Percentiles rank a stretch among this genome's conserved stretches.
Evolutionary conservation across 2,888 invertebrate genomes (phyloP).

Genomic region (Oegoconia quadripuncta): DNA sequence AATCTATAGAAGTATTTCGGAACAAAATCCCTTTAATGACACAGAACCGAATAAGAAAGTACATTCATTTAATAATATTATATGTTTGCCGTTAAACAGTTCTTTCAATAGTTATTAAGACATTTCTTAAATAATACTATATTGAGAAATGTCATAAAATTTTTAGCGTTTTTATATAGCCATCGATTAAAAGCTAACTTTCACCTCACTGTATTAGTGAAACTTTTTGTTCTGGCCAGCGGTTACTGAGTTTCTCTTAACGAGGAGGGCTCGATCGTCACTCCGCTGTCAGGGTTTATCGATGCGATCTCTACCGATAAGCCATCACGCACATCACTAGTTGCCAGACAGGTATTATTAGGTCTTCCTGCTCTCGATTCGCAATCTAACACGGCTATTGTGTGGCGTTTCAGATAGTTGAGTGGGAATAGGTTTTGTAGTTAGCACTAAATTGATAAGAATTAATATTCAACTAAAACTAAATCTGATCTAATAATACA

Average conservation of each 20-base stretch:
- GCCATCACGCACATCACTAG: constrained; percentile 47
- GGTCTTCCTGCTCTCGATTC: constrained; percentile 72
- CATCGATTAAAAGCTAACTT: constrained; percentile 2
- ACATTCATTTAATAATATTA: neutral
- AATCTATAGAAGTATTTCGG: too few species aligned
- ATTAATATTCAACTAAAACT: too few species aligned
- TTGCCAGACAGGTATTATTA: constrained; percentile 69
- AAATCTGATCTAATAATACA: too few species aligned
- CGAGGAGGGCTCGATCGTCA: constrained; percentile 33
- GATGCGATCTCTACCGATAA: constrained; percentile 36
- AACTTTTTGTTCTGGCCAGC: constrained; percentile 9
- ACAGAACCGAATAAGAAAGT: too few species aligned
- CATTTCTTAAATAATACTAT: too few species aligned
- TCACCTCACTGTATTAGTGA: constrained; percentile 12
- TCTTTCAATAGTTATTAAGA: neutral
- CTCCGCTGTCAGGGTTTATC: constrained; percentile 32
- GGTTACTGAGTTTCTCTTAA: constrained; percentile 28
- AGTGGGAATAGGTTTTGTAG: neutral
- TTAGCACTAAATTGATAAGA: too few species aligned
- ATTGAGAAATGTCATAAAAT: too few species aligned
- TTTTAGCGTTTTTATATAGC: too few species aligned
- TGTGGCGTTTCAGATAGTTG: constrained; percentile 22
- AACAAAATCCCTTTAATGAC: too few species aligned
- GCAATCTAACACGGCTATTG: constrained; percentile 54
- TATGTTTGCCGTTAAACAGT: neutral